phyloP scores from a whole-genome alignment of 30 jellyfish, hydroid and myxozoan species.

The Hydra vulgaris region DNA sequence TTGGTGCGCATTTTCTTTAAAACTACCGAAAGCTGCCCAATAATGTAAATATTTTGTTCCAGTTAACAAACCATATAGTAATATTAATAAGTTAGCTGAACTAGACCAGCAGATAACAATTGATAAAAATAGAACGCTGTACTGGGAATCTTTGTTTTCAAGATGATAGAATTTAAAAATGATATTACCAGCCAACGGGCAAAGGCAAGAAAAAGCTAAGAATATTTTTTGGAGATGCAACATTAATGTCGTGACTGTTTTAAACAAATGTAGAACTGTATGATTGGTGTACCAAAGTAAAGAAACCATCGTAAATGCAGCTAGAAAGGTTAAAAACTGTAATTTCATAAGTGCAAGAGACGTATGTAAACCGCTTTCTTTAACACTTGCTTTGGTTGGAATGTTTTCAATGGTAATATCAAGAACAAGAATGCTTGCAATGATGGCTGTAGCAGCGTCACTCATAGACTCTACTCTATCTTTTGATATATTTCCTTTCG shows the following conservation, averaged over 20 bases:
- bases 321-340: constrained; percentile 7
- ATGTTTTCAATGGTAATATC: constrained; percentile 27
- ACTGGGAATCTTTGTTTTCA: neutral
- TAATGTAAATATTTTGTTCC: constrained; percentile 12
- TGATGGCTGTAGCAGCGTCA: constrained; percentile 36
- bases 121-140: constrained; percentile 11
- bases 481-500: constrained; percentile 23
- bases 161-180: neutral
- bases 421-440: constrained; percentile 25
- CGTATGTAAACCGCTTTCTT: neutral
- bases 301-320: constrained; percentile 5
- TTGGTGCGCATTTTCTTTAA: neutral
- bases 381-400: constrained; percentile 8
- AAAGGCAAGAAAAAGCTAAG: constrained; percentile 30
- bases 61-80: constrained; percentile 3
- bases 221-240: constrained; percentile 21
- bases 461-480: constrained; percentile 37
- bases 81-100: constrained; percentile 4
- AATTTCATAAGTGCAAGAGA: constrained; percentile 2
- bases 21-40: constrained; percentile 20
- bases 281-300: constrained; percentile 27
- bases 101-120: constrained; percentile 1
- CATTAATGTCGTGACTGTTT: constrained; percentile 7
- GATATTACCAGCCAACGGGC: constrained; percentile 22
- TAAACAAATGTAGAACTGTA: constrained; percentile 24